Conservation (phyloP, 2,888 invertebrate genomes). For the Cataglyphis albicans region DNA sequence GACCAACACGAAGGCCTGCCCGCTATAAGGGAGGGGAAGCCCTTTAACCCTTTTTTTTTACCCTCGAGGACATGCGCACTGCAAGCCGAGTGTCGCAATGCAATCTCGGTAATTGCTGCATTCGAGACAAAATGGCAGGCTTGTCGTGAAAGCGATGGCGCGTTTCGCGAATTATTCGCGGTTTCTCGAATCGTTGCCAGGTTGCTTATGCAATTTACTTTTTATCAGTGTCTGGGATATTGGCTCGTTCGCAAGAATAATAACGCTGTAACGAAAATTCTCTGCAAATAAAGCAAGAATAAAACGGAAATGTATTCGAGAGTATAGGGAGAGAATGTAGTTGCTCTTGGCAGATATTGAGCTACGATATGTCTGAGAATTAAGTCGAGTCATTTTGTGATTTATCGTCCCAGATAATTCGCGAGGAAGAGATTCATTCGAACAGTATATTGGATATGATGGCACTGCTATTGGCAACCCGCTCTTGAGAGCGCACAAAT, state of each 20-base stretch:
- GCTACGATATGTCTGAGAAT: neutral
- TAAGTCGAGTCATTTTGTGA: neutral
- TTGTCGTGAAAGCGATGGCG: conserved; percentile 68
- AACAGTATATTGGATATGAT: neutral
- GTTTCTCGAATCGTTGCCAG: neutral
- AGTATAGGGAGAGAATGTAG: neutral
- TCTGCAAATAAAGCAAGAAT: neutral
- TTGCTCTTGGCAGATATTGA: neutral
- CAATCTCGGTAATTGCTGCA: conserved; percentile 80
- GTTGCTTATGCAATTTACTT: neutral
- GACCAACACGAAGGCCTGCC: conserved; percentile 66
- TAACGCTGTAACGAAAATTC: neutral
- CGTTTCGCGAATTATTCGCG: conserved; percentile 29
- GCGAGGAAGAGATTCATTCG: neutral
- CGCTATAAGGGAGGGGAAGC: conserved; percentile 69
- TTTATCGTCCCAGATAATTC: neutral
- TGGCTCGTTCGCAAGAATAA: neutral
- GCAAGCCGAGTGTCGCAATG: conserved; percentile 69
- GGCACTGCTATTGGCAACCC: neutral
- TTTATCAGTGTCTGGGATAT: neutral
- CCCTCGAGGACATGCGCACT: conserved; percentile 78
- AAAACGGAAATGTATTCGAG: neutral
- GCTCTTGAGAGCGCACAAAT: conserved; percentile 17
- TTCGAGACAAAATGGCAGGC: conserved; percentile 79
- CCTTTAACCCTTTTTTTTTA: conserved; percentile 80